phyloP scores from a whole-genome alignment of 2,113 vertebrate genomes.

The Engraulis encrasicolus region DNA sequence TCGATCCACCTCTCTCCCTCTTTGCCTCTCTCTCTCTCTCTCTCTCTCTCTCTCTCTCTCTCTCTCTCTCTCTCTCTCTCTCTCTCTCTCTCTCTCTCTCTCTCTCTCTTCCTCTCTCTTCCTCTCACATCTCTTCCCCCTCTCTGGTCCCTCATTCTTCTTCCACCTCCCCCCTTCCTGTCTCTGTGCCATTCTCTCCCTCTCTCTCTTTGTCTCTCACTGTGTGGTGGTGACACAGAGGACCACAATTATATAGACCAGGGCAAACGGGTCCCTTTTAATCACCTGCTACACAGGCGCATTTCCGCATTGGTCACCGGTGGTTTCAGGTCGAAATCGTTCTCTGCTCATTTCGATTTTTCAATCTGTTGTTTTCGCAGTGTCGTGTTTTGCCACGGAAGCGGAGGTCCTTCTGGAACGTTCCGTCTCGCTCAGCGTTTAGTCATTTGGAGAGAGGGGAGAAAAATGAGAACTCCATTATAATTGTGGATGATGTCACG shows the following conservation, averaged over 20 bases:
- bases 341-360: neutral
- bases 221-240: constrained; percentile 15
- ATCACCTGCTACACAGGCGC: neutral
- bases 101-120: no score
- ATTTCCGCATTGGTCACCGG: constrained; percentile 8
- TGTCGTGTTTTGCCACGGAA: neutral
- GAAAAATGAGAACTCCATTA: neutral
- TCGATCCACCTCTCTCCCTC: neutral
- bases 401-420: neutral
- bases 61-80: no score
- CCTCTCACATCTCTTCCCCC: neutral
- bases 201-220: neutral
- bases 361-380: neutral
- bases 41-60: neutral
- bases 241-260: constrained; percentile 1
- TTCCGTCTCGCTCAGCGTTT: neutral
- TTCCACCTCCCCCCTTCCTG: neutral
- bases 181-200: neutral
- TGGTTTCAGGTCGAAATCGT: constrained; percentile 4
- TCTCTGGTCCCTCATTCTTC: neutral
- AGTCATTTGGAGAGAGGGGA: neutral
- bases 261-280: neutral
- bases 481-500: constrained; percentile 53
- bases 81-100: no score
- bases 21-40: neutral